These are phyloP conservation scores for Hesperophylax magnus DNA, from an alignment of 1,140 invertebrate genomes.

Conservation along the genomic window DNA sequence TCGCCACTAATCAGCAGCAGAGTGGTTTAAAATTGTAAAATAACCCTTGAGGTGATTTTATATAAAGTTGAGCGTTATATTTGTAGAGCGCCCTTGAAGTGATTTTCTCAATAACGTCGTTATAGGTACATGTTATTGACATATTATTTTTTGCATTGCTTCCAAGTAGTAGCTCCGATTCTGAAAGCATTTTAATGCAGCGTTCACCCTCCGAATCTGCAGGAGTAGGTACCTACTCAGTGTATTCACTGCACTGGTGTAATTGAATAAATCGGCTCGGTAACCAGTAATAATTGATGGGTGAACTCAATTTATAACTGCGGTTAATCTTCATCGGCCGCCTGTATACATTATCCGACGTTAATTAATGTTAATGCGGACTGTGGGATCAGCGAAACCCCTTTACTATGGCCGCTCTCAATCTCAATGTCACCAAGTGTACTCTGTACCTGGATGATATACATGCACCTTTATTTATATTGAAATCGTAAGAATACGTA, in stretches of 20 bases:
- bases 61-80: no score
- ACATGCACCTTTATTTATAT: no score
- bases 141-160: no score
- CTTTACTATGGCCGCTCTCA: background rate
- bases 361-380: conserved; percentile 34
- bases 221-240: no score
- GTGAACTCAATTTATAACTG: conserved; percentile 32
- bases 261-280: conserved; percentile 38
- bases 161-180: background rate
- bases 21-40: no score
- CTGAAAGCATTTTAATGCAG: conserved; percentile 54
- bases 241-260: background rate
- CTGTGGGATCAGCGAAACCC: background rate
- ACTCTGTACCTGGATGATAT: background rate
- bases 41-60: no score
- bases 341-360: conserved; percentile 44
- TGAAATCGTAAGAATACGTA: no score
- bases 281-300: conserved; percentile 20
- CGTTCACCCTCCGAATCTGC: background rate
- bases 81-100: no score
- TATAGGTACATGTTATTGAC: background rate
- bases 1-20: no score
- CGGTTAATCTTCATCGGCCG: conserved; percentile 37
- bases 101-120: background rate
- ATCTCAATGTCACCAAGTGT: background rate